Evolutionary conservation across 2,113 vertebrate species (phyloP), one percentile per base, ranked within the genome.

Genomic region (Gadus macrocephalus): DNA sequence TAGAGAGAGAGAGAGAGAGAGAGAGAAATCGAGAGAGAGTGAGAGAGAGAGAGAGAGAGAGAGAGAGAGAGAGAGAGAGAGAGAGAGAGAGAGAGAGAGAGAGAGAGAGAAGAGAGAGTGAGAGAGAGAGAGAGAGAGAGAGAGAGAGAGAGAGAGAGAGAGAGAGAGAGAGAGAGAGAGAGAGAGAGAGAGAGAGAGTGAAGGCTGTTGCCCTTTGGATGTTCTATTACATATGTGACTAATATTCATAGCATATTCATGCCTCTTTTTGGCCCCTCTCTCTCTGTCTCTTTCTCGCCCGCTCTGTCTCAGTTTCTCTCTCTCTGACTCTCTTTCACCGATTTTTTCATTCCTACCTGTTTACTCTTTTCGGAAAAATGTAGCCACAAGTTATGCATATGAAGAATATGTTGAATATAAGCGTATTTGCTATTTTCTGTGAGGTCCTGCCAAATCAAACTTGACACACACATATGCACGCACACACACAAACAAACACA

Each of bases 321-420:
- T 35, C 17, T 19, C 65, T n/a, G 7, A 59, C 17, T 38, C 12
- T 53, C 56, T 38, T 69, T 3, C 53, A 2, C 16, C 17, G 25
- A 35, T 67, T 73, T 59, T n/a, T 20, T 2, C 16, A 2, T 35
- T 31, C 3, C 9, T 63, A 19, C 7, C 58, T 42, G 16, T 9
- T 42, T 65, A 65, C 16, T 65, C 31, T 42, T 65, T 8, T 49
- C 17, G 49, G 64, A 53, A 53, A 66, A 35, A 53, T 22, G 38
- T 16, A 16, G 62, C 62, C 62, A 22, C 38, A 66, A 53, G 64
- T 28, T 53, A 53, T 66, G 64, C 64, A 66, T 66, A 20, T 65
- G 6, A 49, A 15, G 62, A 64, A 25, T 62, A 28, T 19, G 58
- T 19, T 20, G 7, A 12, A 5, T 14, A 55, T 4, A 55, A 15